Conservation (phyloP, 2,888 invertebrate genomes). For the Noctua janthe region DNA sequence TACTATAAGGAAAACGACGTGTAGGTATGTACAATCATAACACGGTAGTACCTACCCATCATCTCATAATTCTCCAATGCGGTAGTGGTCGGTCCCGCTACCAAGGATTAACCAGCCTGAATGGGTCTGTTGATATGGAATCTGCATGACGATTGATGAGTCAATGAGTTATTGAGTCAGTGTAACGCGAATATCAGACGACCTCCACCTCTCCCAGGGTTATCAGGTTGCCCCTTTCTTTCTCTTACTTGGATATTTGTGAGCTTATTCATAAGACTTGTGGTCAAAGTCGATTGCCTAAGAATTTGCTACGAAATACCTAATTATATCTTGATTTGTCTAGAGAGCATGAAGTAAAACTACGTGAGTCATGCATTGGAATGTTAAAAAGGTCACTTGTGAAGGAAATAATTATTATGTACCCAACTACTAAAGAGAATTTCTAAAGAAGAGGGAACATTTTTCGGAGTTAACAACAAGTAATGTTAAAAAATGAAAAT, state of each 20-base stretch:
- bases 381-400: neutral
- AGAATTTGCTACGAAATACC: too few species aligned
- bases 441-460: neutral
- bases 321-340: neutral
- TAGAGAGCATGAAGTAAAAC: neutral
- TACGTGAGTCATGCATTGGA: neutral
- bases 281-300: neutral
- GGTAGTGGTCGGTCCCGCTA: conserved; percentile 32
- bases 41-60: conserved; percentile 18
- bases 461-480: neutral
- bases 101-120: conserved; percentile 10
- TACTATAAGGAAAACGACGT: conserved; percentile 5
- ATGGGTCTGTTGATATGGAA: conserved; percentile 38
- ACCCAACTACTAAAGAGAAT: neutral
- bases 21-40: neutral
- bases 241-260: neutral
- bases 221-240: conserved; percentile 28
- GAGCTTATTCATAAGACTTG: neutral
- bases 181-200: conserved; percentile 57
- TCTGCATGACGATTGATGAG: conserved; percentile 40
- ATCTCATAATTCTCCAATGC: conserved; percentile 20
- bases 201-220: conserved; percentile 55
- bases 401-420: too few species aligned
- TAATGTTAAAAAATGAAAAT: neutral
- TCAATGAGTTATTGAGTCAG: conserved; percentile 63